phyloP scores from a whole-genome alignment of 2,888 invertebrate genomes.

The Dinocampus coccinellae region DNA sequence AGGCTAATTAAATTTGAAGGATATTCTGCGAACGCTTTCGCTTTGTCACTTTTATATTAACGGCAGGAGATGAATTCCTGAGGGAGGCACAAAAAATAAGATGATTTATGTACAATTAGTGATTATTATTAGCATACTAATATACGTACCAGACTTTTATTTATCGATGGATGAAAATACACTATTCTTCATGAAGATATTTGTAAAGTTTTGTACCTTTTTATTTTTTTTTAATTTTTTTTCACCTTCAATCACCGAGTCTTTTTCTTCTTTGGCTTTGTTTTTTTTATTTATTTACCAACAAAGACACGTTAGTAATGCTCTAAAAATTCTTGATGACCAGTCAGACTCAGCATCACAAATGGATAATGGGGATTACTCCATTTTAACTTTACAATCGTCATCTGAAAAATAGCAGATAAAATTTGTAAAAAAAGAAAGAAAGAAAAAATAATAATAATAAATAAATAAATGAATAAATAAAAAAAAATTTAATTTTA shows the following conservation, averaged over 20 bases:
- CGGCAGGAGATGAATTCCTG: no score
- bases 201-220: neutral
- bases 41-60: neutral
- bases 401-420: neutral
- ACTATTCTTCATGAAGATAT: no score
- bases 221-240: neutral
- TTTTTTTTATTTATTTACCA: neutral
- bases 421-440: neutral
- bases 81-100: no score
- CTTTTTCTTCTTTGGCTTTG: neutral
- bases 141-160: neutral
- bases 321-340: neutral
- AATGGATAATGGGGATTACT: neutral
- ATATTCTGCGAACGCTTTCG: conserved; percentile 21
- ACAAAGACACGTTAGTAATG: neutral
- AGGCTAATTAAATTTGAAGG: conserved; percentile 5
- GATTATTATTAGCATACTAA: neutral
- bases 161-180: neutral
- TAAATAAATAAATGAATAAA: no score
- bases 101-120: neutral
- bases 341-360: neutral
- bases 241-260: neutral
- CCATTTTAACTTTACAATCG: neutral
- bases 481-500: no score
- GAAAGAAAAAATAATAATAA: no score